A percentile compares a stretch with the other conserved stretches of the same genome.
These are phyloP conservation scores for Microvelia longipes DNA, from an alignment of 1,140 invertebrate genomes.

Conservation along the genomic window DNA sequence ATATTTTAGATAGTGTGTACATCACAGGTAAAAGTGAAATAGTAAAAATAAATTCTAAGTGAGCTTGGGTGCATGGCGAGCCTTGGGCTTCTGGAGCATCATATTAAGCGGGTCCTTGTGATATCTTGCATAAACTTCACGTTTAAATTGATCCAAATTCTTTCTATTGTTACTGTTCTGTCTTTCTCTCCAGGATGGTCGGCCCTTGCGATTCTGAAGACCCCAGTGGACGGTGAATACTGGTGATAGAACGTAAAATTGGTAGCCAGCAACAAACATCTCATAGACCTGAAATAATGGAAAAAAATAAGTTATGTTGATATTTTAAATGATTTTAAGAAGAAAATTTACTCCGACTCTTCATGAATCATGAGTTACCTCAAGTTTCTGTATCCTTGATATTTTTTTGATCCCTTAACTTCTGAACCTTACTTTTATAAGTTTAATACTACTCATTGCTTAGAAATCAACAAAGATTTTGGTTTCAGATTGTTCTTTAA, in stretches of 20 bases:
- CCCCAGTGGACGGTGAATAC: slow-evolving; percentile 85
- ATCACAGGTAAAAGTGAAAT: too few species aligned
- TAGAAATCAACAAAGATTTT: too few species aligned
- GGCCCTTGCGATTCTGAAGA: slow-evolving; percentile 53
- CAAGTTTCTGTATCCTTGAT: too few species aligned
- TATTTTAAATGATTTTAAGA: too few species aligned
- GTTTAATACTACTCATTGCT: too few species aligned
- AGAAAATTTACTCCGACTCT: too few species aligned
- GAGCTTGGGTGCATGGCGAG: neutral
- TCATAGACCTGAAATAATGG: slow-evolving; percentile 64
- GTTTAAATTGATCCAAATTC: slow-evolving; percentile 67
- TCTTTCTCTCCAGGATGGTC: slow-evolving; percentile 66
- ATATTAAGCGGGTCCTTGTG: slow-evolving; percentile 46
- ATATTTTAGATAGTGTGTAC: too few species aligned
- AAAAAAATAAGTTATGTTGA: too few species aligned
- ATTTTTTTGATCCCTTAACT: too few species aligned
- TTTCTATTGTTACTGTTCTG: slow-evolving; percentile 69
- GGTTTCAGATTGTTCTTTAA: too few species aligned
- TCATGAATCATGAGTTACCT: too few species aligned
- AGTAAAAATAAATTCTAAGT: neutral
- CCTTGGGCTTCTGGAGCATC: slow-evolving; percentile 30
- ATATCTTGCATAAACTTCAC: slow-evolving; percentile 65
- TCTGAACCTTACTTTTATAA: too few species aligned
- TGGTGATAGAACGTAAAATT: slow-evolving; percentile 75
- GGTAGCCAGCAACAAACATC: slow-evolving; percentile 78